Evolutionary conservation across 2,113 vertebrate genomes (phyloP), one percentile per base, ranked within the genome.

Genomic region (Sinocyclocheilus anshuiensis): DNA sequence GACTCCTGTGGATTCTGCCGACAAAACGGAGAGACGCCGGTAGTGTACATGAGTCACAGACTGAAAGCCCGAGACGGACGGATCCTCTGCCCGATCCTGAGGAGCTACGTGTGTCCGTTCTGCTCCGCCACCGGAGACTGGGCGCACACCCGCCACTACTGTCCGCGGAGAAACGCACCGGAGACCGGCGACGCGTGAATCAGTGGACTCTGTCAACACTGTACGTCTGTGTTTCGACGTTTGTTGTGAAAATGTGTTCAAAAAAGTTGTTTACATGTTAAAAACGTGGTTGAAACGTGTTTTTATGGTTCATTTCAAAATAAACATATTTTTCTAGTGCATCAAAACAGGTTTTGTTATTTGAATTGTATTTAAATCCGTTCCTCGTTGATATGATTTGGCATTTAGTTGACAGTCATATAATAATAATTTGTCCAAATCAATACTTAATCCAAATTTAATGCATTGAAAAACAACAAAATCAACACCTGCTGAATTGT

Each of bases 141-240:
- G 8, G 96, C 96, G 0, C 96, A 97, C 92, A 97, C 97, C 0
- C 94, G 94, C 89, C 94, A 93, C 24, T 96, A 97, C 88, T 97
- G 97, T 26, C 95, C 95, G 9, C 50, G 57, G 85, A 65, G 69
- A 22, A 59, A 15, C 75, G 15, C 26, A 5, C 12, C 11, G 16
- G 8, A 53, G 18, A 36, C 39, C 33, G 33, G 1, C 39, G 15
- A n/a, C 11, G 11, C 8, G 22, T 83, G 63, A 79, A 57, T 10
- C 50, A 0, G 12, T 10, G 29, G 12, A 12, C 45, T 1, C 45
- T 18, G 9, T 71, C 53, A 4, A 53, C 36, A 13, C 8, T 63
- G 63, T 50, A 22, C 22, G 26, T 72, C 26, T 39, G 33, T n/a
- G 67, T 48, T 33, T 48, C 18, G 45, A 29, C 9, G n/a, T 6